Evolutionary conservation across 2,888 invertebrate species (phyloP), one percentile per base, ranked within the genome.

Genomic region (Tribolium freemani): DNA sequence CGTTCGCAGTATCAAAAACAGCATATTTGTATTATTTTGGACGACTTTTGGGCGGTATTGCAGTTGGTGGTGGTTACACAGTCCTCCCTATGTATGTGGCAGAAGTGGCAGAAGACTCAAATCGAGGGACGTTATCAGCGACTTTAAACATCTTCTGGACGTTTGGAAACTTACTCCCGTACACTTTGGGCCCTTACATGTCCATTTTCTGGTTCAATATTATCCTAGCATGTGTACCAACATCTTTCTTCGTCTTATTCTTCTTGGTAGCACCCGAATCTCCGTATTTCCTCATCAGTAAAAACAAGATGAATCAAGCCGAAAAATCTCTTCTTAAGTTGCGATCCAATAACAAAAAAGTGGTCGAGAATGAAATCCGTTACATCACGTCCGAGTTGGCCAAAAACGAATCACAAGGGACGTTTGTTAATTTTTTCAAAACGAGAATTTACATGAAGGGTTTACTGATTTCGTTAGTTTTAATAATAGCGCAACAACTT

Each of bases 1-100:
- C 93, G 9, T 88, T 93, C 51, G 90, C 90, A 0, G 87, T 90
- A 0, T 90, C 91, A 0, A 83, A 80, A 2, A 83, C 83, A 45
- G 85, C 90, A 0, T 84, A 79, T 11, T 86, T 88, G 82, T 86
- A 89, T 68, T 91, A 89, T 85, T 89, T 86, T 6, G 91, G 90
- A 64, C 88, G 89, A 69, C 88, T 89, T 78, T 86, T 89, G 69
- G 90, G 89, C 84, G 94, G 94, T 51, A 80, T 92, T 0, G 91
- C 90, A 0, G 89, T 92, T 0, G 93, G 93, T 0, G 90, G 92
- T 81, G 87, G 91, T 9, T 93, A 92, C 86, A 91, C 93, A 0
- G 90, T 93, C 0, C 90, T 92, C 0, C 95, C 96, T 0, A 94
- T 96, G 90, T 97, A 96, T 86, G 91, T 96, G 71, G 94, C 94